Base-by-base conservation (phyloP, 2,797 vertebrate genomes). In the Luscinia megarhynchos region DNA sequence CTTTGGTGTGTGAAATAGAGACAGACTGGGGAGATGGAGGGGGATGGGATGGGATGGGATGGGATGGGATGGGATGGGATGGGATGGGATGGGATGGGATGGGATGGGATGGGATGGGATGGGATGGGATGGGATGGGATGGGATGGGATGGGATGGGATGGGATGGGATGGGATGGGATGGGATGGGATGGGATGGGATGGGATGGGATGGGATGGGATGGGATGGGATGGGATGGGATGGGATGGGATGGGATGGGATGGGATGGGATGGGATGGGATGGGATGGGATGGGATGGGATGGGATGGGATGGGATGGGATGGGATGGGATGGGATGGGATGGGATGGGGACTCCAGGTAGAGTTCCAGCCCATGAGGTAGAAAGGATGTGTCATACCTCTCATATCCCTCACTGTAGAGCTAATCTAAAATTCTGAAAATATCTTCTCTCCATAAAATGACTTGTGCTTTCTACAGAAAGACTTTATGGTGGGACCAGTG, bases 401-500 rank as follows among this genome's bases (percentile, higher is more conserved):
- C 12, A 43, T 64, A 75, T 77, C 15, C 16, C 19, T 21, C 23
- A 7, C 53, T 24, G 3, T 5, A 41, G 43, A 78, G 17, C 46
- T 79, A 34, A 86, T 51, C 26, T 73, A 34, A 72, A 69, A 79
- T 84, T 76, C 92, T 87, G 86, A 43, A 70, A 38, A 84, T 6
- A 80, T 90, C 29, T 94, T 86, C 40, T 73, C 57, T 87, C 88
- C 87, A 20, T 75, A 54, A 85, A 90, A 90, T 70, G 46, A 21
- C 9, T 51, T 50, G 66, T 38, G 57, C 54, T 82, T 64, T 27
- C 30, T 63, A 48, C 22, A 22, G 40, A 46, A 81, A 48, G 61
- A 43, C 30, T 79, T 87, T n/a, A 14, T 51, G 46, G 26, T 48
- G 43, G 29, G 88, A 38, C 46, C 27, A 82, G 54, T 15, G 27